These are phyloP conservation scores for Scaptomyza polygonia DNA, from an alignment of 2,888 invertebrate genomes.

Conservation along the genomic window DNA sequence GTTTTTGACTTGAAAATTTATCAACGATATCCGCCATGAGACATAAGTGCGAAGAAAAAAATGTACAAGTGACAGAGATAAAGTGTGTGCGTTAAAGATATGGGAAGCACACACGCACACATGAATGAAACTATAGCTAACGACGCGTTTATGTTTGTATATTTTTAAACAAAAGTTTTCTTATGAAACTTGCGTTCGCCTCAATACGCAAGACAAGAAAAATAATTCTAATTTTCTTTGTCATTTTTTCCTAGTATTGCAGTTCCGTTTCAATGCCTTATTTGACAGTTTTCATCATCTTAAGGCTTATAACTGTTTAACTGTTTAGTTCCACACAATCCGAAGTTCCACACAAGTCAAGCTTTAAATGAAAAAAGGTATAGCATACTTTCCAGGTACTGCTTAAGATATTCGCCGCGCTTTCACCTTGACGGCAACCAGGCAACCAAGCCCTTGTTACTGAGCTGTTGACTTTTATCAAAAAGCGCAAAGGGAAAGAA, in stretches of 20 bases:
- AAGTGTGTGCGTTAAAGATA: conserved; percentile 5
- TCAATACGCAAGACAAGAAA: too few species aligned
- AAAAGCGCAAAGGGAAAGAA: conserved; percentile 24
- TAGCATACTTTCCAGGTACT: conserved; percentile 13
- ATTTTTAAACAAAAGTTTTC: too few species aligned
- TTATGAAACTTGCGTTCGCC: too few species aligned
- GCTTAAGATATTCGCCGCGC: conserved; percentile 21
- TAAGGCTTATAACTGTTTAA: too few species aligned
- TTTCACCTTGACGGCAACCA: conserved; percentile 14
- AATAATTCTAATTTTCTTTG: too few species aligned
- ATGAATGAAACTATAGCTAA: conserved; percentile 1
- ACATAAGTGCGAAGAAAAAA: conserved; percentile 7
- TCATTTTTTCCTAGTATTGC: too few species aligned
- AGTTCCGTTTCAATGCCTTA: too few species aligned
- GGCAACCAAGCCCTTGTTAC: conserved; percentile 37
- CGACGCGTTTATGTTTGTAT: background rate
- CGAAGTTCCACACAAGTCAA: too few species aligned
- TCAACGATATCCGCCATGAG: conserved; percentile 75
- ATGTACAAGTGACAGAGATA: too few species aligned
- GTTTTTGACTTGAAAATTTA: conserved; percentile 79
- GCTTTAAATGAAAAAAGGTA: too few species aligned
- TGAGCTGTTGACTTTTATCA: conserved; percentile 60
- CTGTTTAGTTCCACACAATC: too few species aligned
- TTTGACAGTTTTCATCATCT: too few species aligned
- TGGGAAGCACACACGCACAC: conserved; percentile 7